Evolutionary conservation across 2,113 vertebrate genomes (phyloP).

Genomic region (Gadus macrocephalus): DNA sequence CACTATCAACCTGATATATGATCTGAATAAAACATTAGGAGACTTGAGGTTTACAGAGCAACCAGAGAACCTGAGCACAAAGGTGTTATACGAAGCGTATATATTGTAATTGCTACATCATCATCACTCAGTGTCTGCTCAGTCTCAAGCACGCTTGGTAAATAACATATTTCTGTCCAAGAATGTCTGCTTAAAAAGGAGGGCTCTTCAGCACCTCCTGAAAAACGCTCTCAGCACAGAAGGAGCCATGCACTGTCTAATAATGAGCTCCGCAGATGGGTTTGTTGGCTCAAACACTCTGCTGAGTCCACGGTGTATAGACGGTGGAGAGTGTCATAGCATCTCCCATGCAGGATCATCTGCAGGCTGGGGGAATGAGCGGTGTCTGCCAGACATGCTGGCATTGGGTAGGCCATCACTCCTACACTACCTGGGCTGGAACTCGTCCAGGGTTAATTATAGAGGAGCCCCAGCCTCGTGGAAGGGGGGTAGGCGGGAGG

Average conservation of each 20-base stretch:
- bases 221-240: constrained; percentile 27
- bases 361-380: constrained; percentile 68
- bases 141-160: no score
- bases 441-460: constrained; percentile 80
- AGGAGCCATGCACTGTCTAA: constrained; percentile 40
- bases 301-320: constrained; percentile 54
- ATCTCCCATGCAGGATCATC: constrained; percentile 69
- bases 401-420: constrained; percentile 62
- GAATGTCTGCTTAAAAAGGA: no score
- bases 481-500: constrained; percentile 40
- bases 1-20: no score
- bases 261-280: constrained; percentile 72
- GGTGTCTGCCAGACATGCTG: constrained; percentile 73
- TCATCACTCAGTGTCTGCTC: no score
- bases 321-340: constrained; percentile 69
- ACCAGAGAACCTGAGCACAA: no score
- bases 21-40: no score
- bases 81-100: no score
- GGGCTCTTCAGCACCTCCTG: no score
- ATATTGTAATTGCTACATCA: no score
- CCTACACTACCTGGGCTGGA: constrained; percentile 74
- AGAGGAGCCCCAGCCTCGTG: constrained; percentile 72
- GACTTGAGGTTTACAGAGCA: no score
- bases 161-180: no score
- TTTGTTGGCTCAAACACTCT: constrained; percentile 60